These are phyloP conservation scores for Artemia franciscana DNA, from an alignment of 1,140 invertebrate genomes.

Conservation along the genomic window DNA sequence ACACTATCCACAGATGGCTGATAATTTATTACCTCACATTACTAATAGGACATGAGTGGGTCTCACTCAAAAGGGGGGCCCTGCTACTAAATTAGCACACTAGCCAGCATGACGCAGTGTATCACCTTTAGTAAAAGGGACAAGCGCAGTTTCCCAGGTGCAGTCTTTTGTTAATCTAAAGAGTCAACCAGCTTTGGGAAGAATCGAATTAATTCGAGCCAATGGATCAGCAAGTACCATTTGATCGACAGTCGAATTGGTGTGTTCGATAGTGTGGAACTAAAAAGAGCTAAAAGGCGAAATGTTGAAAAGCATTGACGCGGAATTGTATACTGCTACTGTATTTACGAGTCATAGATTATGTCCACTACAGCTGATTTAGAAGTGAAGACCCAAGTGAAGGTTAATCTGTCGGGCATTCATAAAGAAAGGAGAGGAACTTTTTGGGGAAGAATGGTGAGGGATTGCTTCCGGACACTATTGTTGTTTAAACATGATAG, in stretches of 20 bases:
- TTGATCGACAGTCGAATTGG: neutral
- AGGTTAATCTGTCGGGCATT: too few relatives aligned
- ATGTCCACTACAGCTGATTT: too few relatives aligned
- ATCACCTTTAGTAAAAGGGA: neutral
- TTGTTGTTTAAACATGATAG: too few relatives aligned
- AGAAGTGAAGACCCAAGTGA: too few relatives aligned
- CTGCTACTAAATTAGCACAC: neutral
- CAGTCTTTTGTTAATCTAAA: neutral
- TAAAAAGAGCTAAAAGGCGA: neutral
- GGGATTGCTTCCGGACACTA: too few relatives aligned
- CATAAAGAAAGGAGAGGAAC: too few relatives aligned
- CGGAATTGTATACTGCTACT: too few relatives aligned
- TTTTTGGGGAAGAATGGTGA: too few relatives aligned
- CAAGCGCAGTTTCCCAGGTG: neutral
- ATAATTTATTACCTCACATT: neutral
- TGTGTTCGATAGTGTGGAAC: neutral
- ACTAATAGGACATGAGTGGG: neutral
- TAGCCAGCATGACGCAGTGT: neutral
- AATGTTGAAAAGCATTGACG: too few relatives aligned
- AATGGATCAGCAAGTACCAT: neutral
- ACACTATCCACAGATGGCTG: neutral
- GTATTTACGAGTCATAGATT: too few relatives aligned
- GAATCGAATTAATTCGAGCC: neutral
- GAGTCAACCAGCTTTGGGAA: neutral
- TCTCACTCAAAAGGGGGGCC: neutral